Conservation (phyloP, 2,113 vertebrate species). For the Oostethus manadensis region DNA sequence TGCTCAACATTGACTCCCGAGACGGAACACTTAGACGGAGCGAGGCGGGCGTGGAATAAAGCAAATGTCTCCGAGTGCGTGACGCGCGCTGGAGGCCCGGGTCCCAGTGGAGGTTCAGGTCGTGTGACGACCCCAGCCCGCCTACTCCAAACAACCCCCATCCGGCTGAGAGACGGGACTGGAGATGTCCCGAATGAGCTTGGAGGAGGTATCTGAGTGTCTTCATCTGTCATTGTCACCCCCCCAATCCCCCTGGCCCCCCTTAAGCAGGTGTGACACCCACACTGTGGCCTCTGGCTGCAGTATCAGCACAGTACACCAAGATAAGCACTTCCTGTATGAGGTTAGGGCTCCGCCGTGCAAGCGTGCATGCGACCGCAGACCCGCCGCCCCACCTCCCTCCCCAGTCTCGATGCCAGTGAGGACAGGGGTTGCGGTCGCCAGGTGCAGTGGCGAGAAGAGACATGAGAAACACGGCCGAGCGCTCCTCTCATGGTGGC, state of each 20-base stretch:
- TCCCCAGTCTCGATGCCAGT: slow-evolving; percentile 56
- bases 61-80: slow-evolving; percentile 12
- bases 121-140: not conserved
- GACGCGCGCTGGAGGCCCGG: slow-evolving; percentile 6
- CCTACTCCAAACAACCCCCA: not conserved
- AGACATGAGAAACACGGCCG: slow-evolving; percentile 69
- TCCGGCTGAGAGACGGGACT: no score
- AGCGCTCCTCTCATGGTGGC: slow-evolving; percentile 70
- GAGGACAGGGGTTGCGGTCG: slow-evolving; percentile 63
- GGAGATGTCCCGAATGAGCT: not conserved
- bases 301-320: slow-evolving; percentile 54
- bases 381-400: slow-evolving; percentile 35
- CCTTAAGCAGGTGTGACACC: slow-evolving; percentile 71
- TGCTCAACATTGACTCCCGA: slow-evolving; percentile 48
- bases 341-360: slow-evolving; percentile 63
- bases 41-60: slow-evolving; percentile 21
- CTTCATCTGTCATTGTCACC: slow-evolving; percentile 37
- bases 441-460: slow-evolving; percentile 48
- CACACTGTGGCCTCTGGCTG: slow-evolving; percentile 65
- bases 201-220: slow-evolving; percentile 29
- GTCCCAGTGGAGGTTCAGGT: slow-evolving; percentile 1
- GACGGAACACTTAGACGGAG: slow-evolving; percentile 39
- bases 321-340: slow-evolving; percentile 76
- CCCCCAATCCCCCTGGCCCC: slow-evolving; percentile 19
- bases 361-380: slow-evolving; percentile 49